Evolutionary conservation across 1,140 invertebrate species (phyloP), one percentile per base, ranked within the genome.

Genomic region (Colletes latitarsis): DNA sequence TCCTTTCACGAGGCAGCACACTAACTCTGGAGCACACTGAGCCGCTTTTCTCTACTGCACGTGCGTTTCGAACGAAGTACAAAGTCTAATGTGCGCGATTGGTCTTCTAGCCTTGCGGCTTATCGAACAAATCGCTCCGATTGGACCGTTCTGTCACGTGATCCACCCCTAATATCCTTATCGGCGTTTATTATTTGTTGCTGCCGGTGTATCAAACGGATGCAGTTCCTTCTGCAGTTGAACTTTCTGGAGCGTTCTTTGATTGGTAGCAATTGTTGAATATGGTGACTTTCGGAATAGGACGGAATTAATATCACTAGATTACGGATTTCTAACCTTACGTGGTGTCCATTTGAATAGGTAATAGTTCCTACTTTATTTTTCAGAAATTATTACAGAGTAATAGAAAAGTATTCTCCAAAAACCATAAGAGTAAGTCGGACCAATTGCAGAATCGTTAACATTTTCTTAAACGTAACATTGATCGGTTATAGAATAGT

Each of bases 41-140:
- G 77, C 76, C 85, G 80, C 81, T 87, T 72, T 81, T 73, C 60
- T 79, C 52, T 72, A 66, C 70, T 84, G 88, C 91, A 92, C 91
- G 91, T 92, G 91, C 84, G 89, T 90, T 91, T 90, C 89, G 89
- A 90, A 89, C 85, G 83, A 81, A 80, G 88, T 89, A 85, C 88
- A 89, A 90, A 90, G 89, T 88, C 86, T 90, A 88, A 77, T 75
- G 71, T 66, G 62, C 43, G 55, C 41, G 73, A 91, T 91, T 91
- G 89, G 90, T 73, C 52, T 8, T 1, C 21, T 3, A 4, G 10
- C 10, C 57, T 10, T 43, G 41, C 14, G 58, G 77, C 52, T 43
- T 49, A 46, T 30, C 53, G 17, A 39, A 10, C 14, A 0, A 3
- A 1, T 3, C 4, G 4, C 21, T 17, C 3, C 14, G 43, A 79